These are phyloP conservation scores for Machaerirhynchus nigripectus DNA, from an alignment of 2,113 vertebrate genomes.

Conservation along the genomic window DNA sequence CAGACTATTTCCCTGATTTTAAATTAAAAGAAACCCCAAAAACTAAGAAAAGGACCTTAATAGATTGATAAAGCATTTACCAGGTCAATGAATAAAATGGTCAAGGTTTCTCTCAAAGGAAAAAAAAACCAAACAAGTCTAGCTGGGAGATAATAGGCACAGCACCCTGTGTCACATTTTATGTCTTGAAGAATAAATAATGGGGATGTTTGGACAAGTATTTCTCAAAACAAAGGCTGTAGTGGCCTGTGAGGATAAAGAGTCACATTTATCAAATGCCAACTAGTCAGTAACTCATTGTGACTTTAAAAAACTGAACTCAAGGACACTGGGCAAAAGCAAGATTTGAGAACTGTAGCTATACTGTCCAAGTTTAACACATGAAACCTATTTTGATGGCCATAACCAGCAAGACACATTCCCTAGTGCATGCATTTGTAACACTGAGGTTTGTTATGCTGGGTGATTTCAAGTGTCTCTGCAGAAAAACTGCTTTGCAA, in stretches of 20 bases:
- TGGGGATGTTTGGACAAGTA: background rate
- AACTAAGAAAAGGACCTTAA: background rate
- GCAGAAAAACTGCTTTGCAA: background rate
- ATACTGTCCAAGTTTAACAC: background rate
- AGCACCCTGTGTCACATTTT: background rate
- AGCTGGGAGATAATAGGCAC: background rate
- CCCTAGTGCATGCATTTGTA: background rate
- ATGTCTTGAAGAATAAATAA: background rate
- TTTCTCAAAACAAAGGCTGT: background rate
- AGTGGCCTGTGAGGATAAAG: background rate
- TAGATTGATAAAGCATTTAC: background rate
- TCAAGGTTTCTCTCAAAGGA: background rate
- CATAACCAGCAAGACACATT: background rate
- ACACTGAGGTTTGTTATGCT: background rate
- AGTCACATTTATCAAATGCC: background rate
- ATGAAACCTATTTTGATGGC: background rate
- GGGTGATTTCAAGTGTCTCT: background rate
- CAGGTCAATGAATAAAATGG: background rate
- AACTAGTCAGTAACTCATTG: background rate
- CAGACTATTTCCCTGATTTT: background rate
- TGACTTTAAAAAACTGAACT: background rate
- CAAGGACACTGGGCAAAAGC: background rate
- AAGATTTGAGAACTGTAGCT: background rate
- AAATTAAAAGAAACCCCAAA: background rate
- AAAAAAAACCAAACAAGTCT: background rate